Evolutionary conservation across 2,797 vertebrate species (phyloP), one percentile per base, ranked within the genome.

Genomic region (Oryzias dopingdopingensis): DNA sequence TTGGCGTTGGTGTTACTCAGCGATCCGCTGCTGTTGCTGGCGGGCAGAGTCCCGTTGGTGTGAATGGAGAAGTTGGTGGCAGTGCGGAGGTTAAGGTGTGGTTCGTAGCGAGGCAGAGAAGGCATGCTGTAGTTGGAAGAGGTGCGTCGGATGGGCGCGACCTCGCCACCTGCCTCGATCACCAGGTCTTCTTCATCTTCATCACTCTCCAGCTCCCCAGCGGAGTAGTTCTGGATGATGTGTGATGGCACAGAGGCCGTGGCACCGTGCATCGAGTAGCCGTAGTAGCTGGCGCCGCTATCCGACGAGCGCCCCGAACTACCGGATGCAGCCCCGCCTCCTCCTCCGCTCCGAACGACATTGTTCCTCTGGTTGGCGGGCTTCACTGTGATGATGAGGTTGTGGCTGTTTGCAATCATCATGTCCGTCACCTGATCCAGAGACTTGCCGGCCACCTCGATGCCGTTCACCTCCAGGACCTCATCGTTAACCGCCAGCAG

Each of bases 341-440:
- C 95, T 37, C 67, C 84, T 4, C 93, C 94, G 57, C 93, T 82
- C 16, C 97, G 93, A 0, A 98, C 94, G 0, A 98, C 81, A 1
- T 99, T 98, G 79, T 98, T 98, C 73, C 97, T 91, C 91, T 99
- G 96, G 88, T 98, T 99, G 48, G 96, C 97, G 0, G 97, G 97
- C 53, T 97, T 93, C 50, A 98, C 97, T 0, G 97, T 99, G 73
- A 99, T 92, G 77, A 99, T 98, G 76, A 99, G 94, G 89, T 99
- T 98, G 85, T 96, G 95, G 85, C 96, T 98, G 90, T 99, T 98
- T 0, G 97, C 97, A 10, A 99, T 96, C 97, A 99, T 99, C 97
- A 99, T 99, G 87, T 99, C 97, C 0, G 96, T 98, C 59, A 98
- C 97, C 66, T 99, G 97, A 87, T 99, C 97, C 8, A 99, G 92